A percentile compares a stretch with the other conserved stretches of the same genome.
phyloP scores from a whole-genome alignment of 2,113 vertebrate species.

The Hiodon tergisus region DNA sequence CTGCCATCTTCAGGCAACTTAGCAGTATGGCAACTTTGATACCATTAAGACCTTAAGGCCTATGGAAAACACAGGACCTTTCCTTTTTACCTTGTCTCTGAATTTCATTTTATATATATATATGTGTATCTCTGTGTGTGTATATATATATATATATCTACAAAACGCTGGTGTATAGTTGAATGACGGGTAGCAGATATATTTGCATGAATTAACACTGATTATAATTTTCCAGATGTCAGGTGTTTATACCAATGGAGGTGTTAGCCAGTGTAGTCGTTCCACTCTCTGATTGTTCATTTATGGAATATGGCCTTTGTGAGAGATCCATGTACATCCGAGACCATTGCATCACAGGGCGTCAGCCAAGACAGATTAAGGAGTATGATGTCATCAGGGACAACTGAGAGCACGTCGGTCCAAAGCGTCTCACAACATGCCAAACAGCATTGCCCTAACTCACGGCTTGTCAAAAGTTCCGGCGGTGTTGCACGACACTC shows the following conservation, averaged over 20 bases:
- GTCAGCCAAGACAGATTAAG: constrained; percentile 21
- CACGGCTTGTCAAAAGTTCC: neutral
- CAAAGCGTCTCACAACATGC: constrained; percentile 19
- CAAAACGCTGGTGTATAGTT: no score
- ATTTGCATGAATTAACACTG: no score
- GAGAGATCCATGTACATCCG: neutral
- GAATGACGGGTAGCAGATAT: no score
- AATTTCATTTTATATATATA: neutral
- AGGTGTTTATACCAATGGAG: no score
- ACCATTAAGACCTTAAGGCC: no score
- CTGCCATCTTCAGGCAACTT: constrained; percentile 64
- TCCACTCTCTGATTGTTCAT: no score
- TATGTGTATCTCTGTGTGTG: no score
- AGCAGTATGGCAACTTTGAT: constrained; percentile 36
- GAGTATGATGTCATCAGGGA: constrained; percentile 18
- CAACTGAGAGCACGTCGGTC: constrained; percentile 23
- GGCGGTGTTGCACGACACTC: neutral
- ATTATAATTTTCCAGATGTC: no score
- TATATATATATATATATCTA: neutral
- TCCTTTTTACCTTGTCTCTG: neutral
- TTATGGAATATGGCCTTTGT: no score
- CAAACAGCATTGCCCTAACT: neutral
- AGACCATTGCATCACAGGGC: constrained; percentile 24
- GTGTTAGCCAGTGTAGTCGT: no score
- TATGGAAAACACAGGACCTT: neutral